Conservation (phyloP, 2,797 vertebrate genomes). For the Alfaro cultratus region DNA sequence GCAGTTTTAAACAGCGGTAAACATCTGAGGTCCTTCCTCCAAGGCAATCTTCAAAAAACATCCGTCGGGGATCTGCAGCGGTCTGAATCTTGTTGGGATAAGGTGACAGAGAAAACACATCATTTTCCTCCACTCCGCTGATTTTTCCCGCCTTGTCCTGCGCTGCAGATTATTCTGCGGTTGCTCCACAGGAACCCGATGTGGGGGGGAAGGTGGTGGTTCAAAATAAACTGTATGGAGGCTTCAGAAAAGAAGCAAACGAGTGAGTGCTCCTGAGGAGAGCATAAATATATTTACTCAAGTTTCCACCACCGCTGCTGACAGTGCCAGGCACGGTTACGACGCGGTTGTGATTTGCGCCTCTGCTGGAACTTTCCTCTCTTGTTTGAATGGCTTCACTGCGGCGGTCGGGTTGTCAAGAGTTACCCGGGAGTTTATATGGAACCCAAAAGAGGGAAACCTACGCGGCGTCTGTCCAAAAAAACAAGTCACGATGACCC, state of each 20-base stretch:
- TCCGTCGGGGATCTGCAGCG: conserved; percentile 30
- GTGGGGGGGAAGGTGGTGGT: neutral
- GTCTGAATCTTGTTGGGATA: conserved; percentile 35
- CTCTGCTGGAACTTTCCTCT: conserved; percentile 80
- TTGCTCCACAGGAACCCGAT: conserved; percentile 67
- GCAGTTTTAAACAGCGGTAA: conserved; percentile 73
- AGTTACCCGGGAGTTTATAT: conserved; percentile 51
- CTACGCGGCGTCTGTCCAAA: conserved; percentile 25
- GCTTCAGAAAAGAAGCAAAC: conserved; percentile 67
- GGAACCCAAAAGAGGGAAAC: conserved; percentile 66
- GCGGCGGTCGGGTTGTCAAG: conserved; percentile 59
- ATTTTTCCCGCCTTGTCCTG: conserved; percentile 53
- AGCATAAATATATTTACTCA: conserved; percentile 72
- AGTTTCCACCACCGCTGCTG: conserved; percentile 60
- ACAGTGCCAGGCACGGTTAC: conserved; percentile 55
- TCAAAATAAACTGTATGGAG: conserved; percentile 53
- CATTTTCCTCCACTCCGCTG: conserved; percentile 34
- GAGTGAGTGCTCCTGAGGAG: conserved; percentile 51
- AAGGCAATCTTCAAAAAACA: conserved; percentile 25
- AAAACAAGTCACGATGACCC: conserved; percentile 40
- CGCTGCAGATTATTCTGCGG: conserved; percentile 43
- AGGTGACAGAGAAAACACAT: conserved; percentile 55
- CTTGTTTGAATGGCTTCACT: conserved; percentile 58
- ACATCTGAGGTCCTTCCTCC: conserved; percentile 46
- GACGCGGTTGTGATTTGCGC: conserved; percentile 63